Evolutionary conservation across 2,113 vertebrate species (phyloP).

Genomic region (Eurypyga helias): DNA sequence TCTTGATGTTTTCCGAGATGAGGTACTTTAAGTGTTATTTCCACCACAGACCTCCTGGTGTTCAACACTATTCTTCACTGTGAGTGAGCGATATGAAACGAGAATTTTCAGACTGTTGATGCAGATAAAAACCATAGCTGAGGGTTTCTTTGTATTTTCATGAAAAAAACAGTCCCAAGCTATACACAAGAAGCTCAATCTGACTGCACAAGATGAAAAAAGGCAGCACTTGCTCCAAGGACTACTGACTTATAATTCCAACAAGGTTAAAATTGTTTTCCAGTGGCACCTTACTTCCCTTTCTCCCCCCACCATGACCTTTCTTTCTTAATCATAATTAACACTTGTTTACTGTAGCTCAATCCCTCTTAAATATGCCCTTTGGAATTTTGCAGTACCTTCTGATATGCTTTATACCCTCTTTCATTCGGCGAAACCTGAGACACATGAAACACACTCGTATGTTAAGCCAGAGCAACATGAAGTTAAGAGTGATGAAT

Average conservation of each 20-base stretch:
- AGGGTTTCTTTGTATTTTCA: slow-evolving; percentile 16
- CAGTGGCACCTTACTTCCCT: neutral
- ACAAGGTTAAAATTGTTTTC: neutral
- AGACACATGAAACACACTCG: neutral
- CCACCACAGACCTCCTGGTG: slow-evolving; percentile 12
- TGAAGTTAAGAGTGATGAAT: neutral
- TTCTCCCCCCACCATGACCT: neutral
- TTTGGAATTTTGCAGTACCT: neutral
- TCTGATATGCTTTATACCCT: neutral
- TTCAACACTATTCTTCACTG: neutral
- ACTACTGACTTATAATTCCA: neutral
- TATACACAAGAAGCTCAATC: neutral
- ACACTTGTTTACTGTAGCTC: neutral
- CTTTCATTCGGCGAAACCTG: neutral
- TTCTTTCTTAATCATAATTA: neutral
- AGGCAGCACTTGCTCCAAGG: neutral
- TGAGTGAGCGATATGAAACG: neutral
- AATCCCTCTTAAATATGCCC: neutral
- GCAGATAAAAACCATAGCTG: slow-evolving; percentile 1
- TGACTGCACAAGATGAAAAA: slow-evolving; percentile 8
- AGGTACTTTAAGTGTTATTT: neutral
- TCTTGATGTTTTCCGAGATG: neutral
- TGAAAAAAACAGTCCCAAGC: neutral
- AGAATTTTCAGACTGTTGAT: slow-evolving; percentile 11
- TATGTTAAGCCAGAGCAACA: neutral